Base-by-base conservation (phyloP, 2,888 invertebrate genomes). In the Arrhopalites spinosus region DNA sequence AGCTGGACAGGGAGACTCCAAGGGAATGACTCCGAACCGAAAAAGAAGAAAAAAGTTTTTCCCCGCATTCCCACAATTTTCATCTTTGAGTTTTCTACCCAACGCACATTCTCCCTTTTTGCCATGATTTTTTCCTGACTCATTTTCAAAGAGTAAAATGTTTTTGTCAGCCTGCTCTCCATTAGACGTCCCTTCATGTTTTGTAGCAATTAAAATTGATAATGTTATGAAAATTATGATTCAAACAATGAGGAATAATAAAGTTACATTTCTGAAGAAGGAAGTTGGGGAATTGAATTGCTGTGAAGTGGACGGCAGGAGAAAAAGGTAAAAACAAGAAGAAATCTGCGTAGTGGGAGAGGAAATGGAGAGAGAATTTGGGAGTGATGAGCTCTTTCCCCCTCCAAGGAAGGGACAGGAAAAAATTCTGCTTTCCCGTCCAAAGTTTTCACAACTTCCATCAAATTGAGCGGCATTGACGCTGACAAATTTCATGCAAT, bases 401-500 rank as follows among this genome's bases (percentile, higher is more conserved):
- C n/a, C n/a, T n/a, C n/a, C n/a, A n/a, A 61, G 45, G 72, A 50
- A 63, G 50, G 50, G 68, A 61, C 70, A 63, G 74, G 66, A 68
- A 64, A 50, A 74, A 68, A 77, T 56, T 72, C 75, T 61, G 78
- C 73, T 74, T n/a, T n/a, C n/a, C n/a, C n/a, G n/a, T n/a, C 43
- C 70, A 77, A 78, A 77, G 73, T 77, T 78, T 79, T 76, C 73
- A 71, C 30, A 69, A 56, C 53, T 74, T 76, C 76, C 71, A 79
- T 79, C 79, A 79, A 79, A 79, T 79, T 77, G 80, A 81, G 80
- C 80, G 78, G 78, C 78, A 80, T 79, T 81, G 81, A 81, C 81
- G 80, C 80, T 81, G 80, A 81, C 81, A 81, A 81, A 81, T 81
- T 79, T 80, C 79, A 80, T 78, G 73, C 80, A 75, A 80, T 81